These are phyloP conservation scores for Cephus sareptanus DNA, from an alignment of 2,888 invertebrate genomes.

Conservation along the genomic window DNA sequence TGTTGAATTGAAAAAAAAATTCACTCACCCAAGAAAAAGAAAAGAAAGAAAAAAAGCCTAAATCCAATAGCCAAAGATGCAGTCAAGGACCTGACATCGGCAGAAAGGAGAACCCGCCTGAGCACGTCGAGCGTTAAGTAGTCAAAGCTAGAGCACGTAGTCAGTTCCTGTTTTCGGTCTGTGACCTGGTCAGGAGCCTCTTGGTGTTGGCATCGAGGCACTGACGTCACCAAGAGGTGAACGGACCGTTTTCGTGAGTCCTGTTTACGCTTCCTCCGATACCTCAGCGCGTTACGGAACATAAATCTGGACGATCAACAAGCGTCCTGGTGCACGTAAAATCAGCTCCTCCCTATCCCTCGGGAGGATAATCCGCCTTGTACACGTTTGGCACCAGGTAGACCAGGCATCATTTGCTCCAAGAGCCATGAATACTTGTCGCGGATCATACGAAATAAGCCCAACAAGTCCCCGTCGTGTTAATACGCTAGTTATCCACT, in stretches of 20 bases:
- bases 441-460: not conserved
- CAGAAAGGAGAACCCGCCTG: not conserved
- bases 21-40: too few species aligned
- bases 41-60: not conserved
- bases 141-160: conserved; percentile 6
- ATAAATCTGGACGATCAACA: not conserved
- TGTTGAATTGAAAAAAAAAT: too few species aligned
- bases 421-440: not conserved
- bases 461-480: not conserved
- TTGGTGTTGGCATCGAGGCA: conserved; percentile 4
- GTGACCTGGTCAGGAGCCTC: conserved; percentile 20
- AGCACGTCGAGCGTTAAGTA: not conserved
- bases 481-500: not conserved
- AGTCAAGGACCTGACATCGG: not conserved
- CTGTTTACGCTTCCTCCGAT: conserved; percentile 18
- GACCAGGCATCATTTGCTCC: not conserved
- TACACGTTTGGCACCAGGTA: not conserved
- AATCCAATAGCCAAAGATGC: not conserved
- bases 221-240: conserved; percentile 22
- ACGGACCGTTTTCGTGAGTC: conserved; percentile 21
- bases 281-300: not conserved
- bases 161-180: conserved; percentile 26
- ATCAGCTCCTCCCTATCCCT: not conserved
- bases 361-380: not conserved
- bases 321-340: not conserved